Percentiles rank a stretch among this genome's conserved stretches.
Evolutionary conservation across 2,113 vertebrate species (phyloP).

Genomic region (Oreochromis tanganicae): DNA sequence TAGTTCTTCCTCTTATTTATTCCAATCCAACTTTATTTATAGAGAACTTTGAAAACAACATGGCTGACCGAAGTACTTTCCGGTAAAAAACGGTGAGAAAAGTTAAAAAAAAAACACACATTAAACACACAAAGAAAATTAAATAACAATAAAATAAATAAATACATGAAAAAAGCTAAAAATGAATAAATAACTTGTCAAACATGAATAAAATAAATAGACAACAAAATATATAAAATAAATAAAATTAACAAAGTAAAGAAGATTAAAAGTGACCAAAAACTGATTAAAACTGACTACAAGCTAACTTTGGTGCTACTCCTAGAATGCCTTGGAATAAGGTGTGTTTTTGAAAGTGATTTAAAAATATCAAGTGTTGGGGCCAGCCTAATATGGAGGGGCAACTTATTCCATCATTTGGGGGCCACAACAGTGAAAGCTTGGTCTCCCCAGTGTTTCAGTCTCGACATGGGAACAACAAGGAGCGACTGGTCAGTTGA

Average conservation of each 20-base stretch:
- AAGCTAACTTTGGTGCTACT: not conserved
- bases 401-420: not conserved
- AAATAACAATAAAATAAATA: not conserved
- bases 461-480: not conserved
- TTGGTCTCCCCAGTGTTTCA: rapidly evolving
- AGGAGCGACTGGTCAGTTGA: not conserved
- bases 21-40: not conserved
- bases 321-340: rapidly evolving
- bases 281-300: not conserved
- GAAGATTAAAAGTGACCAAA: not conserved
- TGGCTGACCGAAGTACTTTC: not conserved
- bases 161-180: not conserved
- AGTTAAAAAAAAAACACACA: rapidly evolving
- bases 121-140: not conserved
- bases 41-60: rapidly evolving
- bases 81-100: rapidly evolving
- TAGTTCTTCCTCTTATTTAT: not conserved
- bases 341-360: not conserved
- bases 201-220: not conserved
- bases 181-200: not conserved
- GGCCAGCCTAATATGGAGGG: rapidly evolving
- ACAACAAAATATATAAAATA: not conserved
- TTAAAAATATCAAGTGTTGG: rapidly evolving
- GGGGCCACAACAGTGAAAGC: not conserved
- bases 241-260: not conserved